These are phyloP conservation scores for Synanthedon tipuliformis DNA, from an alignment of 2,888 invertebrate genomes.

Conservation along the genomic window DNA sequence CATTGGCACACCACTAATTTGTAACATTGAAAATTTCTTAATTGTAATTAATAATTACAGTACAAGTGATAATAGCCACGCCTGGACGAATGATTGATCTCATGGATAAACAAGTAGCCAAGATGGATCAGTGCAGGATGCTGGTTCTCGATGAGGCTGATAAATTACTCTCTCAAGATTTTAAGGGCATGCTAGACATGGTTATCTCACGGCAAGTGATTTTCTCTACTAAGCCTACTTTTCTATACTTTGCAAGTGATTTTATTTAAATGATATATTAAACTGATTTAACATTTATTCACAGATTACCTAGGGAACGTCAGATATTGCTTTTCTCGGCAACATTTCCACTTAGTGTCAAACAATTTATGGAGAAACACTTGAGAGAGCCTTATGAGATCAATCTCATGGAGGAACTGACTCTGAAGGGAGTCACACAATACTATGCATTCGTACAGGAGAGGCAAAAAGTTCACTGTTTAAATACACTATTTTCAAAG, in stretches of 20 bases:
- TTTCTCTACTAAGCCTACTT: no score
- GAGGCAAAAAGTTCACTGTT: conserved; percentile 99
- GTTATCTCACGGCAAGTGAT: conserved; percentile 76
- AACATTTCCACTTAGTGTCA: conserved; percentile 98
- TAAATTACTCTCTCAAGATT: conserved; percentile 98
- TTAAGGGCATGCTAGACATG: conserved; percentile 98
- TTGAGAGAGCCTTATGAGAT: conserved; percentile 98
- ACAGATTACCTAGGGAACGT: conserved; percentile 90
- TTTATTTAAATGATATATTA: not conserved
- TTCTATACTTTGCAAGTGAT: no score
- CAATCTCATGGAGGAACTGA: conserved; percentile 99
- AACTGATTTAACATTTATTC: conserved; percentile 13
- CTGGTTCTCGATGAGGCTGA: conserved; percentile 99
- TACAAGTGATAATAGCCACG: conserved; percentile 98
- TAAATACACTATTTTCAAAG: conserved; percentile 99
- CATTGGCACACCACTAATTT: not conserved
- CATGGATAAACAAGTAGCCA: conserved; percentile 96
- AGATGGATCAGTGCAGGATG: conserved; percentile 96
- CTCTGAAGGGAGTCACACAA: conserved; percentile 98
- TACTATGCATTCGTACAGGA: conserved; percentile 99
- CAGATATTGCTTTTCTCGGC: conserved; percentile 99
- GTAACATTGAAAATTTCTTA: not conserved
- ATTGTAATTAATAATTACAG: conserved; percentile 56
- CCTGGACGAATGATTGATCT: conserved; percentile 99
- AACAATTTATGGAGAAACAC: conserved; percentile 99